These are phyloP conservation scores for Papilio xuthus DNA, from an alignment of 1,140 invertebrate species.

Conservation along the genomic window DNA sequence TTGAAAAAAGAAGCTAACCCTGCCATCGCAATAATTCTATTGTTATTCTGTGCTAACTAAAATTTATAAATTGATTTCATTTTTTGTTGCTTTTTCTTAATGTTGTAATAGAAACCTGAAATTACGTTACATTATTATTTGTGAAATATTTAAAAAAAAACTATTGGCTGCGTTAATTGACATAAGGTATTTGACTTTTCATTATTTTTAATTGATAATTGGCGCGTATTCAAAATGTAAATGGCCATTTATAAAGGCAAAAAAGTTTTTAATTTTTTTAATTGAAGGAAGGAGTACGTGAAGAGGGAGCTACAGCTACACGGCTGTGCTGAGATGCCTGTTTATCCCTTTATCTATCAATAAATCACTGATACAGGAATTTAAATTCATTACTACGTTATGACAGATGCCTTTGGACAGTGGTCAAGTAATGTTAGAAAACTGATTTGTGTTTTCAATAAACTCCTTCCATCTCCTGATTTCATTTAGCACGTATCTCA, in stretches of 20 bases:
- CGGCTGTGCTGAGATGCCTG: too few relatives aligned
- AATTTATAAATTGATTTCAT: conserved; percentile 5
- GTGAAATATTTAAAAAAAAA: background rate
- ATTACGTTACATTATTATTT: conserved; percentile 4
- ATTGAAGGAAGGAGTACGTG: too few relatives aligned
- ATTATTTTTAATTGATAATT: background rate
- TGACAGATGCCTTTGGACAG: background rate
- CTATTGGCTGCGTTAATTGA: background rate
- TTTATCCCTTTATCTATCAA: too few relatives aligned
- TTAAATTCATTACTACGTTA: too few relatives aligned
- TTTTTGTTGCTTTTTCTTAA: background rate
- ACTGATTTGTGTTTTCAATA: too few relatives aligned
- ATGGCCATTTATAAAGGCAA: background rate
- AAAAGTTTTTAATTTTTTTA: background rate
- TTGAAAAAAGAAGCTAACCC: background rate
- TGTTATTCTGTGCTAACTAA: background rate
- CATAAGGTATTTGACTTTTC: background rate
- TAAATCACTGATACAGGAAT: too few relatives aligned
- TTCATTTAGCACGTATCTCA: too few relatives aligned
- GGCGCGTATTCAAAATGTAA: background rate
- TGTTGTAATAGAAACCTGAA: background rate
- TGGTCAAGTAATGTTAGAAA: too few relatives aligned
- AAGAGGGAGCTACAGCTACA: too few relatives aligned
- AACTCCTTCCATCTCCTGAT: too few relatives aligned
- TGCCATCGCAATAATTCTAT: background rate